A percentile compares a stretch with the other conserved stretches of the same genome.
Conservation (phyloP, 2,113 vertebrate species). For the Oxygymnocypris stewartii region DNA sequence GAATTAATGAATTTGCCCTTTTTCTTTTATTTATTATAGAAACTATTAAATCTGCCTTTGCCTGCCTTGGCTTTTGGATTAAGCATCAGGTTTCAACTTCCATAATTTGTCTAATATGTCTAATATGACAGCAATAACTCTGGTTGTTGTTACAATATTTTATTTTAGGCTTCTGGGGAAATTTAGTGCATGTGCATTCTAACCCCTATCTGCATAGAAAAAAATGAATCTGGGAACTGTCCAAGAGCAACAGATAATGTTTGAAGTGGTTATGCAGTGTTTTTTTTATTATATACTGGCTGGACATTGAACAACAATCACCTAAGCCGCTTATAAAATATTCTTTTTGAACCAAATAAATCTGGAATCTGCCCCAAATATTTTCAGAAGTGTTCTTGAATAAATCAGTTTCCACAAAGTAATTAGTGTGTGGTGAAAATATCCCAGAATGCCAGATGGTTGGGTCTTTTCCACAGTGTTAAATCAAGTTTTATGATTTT, state of each 20-base stretch:
- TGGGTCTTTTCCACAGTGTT: neutral
- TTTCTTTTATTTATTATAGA: slow-evolving; percentile 59
- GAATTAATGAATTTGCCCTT: slow-evolving; percentile 38
- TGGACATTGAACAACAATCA: neutral
- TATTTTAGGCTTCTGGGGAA: slow-evolving; percentile 3
- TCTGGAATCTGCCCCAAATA: neutral
- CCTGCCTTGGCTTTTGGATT: slow-evolving; percentile 40
- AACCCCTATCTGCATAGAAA: neutral
- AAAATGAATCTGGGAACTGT: neutral
- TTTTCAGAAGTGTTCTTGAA: neutral
- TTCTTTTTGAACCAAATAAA: neutral
- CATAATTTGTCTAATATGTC: no score
- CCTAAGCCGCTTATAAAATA: neutral
- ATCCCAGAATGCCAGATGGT: neutral
- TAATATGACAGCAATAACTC: slow-evolving; percentile 34
- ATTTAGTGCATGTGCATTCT: slow-evolving; percentile 1
- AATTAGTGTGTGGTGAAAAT: neutral
- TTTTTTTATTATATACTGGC: neutral
- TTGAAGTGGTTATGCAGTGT: neutral
- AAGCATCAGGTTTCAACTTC: slow-evolving; percentile 25
- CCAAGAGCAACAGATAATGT: neutral
- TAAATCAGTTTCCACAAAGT: neutral
- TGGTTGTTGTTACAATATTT: slow-evolving; percentile 2
- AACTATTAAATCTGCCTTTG: slow-evolving; percentile 54
- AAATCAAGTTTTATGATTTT: neutral